Percentiles rank a stretch among this genome's conserved stretches.
Evolutionary conservation across 92 coral and sea anemone species (phyloP).

Genomic region (Parazoanthus darwini): DNA sequence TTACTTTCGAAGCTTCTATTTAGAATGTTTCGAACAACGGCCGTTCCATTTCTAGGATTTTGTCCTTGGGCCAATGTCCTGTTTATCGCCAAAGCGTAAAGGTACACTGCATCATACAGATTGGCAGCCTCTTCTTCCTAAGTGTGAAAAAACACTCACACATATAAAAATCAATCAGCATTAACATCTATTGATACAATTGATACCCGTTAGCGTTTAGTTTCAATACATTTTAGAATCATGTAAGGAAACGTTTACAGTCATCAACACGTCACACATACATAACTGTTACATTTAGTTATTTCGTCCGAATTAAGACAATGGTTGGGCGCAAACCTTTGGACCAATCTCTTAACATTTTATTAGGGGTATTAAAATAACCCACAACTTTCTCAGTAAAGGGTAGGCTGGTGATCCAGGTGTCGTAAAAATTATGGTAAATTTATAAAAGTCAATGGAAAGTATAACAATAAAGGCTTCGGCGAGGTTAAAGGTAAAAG

Average conservation of each 20-base stretch:
- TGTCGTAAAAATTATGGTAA: no score
- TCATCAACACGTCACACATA: no score
- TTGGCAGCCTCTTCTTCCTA: conserved; percentile 59
- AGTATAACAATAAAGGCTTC: neutral
- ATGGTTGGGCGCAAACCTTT: no score
- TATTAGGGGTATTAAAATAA: no score
- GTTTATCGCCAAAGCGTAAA: conserved; percentile 81
- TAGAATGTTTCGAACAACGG: conserved; percentile 54
- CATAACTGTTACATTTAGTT: no score
- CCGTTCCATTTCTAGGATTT: conserved; percentile 63
- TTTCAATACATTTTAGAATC: no score
- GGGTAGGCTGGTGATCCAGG: neutral
- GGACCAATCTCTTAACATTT: no score
- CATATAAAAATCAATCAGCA: neutral
- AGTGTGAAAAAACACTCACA: neutral
- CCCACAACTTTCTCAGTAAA: no score
- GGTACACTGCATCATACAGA: conserved; percentile 72
- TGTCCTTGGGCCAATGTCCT: conserved; percentile 61
- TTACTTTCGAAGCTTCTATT: conserved; percentile 65
- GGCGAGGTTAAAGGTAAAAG: neutral
- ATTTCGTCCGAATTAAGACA: no score
- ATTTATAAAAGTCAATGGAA: neutral
- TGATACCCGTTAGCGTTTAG: no score
- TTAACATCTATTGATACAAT: no score
- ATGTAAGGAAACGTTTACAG: no score